Evolutionary conservation across 1,140 invertebrate species (phyloP).

Genomic region (Branchinecta lynchi): DNA sequence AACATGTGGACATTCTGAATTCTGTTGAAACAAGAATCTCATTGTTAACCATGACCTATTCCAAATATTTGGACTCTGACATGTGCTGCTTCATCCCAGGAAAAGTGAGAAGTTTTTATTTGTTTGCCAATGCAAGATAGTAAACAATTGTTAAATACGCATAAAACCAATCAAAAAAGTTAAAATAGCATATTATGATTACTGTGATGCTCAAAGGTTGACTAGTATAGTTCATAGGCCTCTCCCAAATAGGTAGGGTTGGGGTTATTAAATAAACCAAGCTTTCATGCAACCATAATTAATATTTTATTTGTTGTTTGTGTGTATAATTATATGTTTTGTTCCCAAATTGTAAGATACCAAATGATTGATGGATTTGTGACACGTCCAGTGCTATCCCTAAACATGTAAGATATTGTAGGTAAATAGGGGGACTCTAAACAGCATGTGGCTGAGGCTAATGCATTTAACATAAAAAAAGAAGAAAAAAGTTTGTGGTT

Average conservation of each 20-base stretch:
- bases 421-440: too few relatives aligned
- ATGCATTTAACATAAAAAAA: too few relatives aligned
- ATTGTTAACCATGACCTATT: conserved; percentile 80
- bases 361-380: too few relatives aligned
- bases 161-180: not conserved
- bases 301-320: too few relatives aligned
- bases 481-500: too few relatives aligned
- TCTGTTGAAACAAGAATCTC: conserved; percentile 67
- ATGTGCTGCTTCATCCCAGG: conserved; percentile 86
- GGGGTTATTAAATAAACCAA: not conserved
- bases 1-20: conserved; percentile 73
- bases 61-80: conserved; percentile 62
- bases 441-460: too few relatives aligned
- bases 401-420: too few relatives aligned
- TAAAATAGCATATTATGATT: not conserved
- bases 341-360: too few relatives aligned
- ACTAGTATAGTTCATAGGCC: not conserved
- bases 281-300: not conserved
- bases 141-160: not conserved
- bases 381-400: too few relatives aligned
- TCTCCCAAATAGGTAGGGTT: not conserved
- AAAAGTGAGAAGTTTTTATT: conserved; percentile 41
- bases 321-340: too few relatives aligned
- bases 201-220: not conserved
- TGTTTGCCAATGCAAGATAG: not conserved